Evolutionary conservation across 2,888 invertebrate species (phyloP).

Genomic region (Eudemis profundana): DNA sequence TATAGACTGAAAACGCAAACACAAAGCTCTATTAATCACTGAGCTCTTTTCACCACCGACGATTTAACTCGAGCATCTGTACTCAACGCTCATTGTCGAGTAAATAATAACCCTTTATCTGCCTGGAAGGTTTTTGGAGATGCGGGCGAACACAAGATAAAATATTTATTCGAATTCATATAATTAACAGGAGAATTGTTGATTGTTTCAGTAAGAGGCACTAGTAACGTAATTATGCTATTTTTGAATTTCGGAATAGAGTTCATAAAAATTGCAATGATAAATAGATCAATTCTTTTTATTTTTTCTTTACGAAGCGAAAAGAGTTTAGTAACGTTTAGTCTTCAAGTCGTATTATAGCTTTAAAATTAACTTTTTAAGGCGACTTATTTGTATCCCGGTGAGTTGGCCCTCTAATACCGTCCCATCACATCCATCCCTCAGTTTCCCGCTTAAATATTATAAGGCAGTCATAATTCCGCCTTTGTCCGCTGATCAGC

Average conservation of each 20-base stretch:
- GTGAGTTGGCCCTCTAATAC: background rate
- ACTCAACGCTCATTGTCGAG: constrained; percentile 31
- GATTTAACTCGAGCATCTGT: constrained; percentile 16
- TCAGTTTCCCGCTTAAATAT: constrained; percentile 20
- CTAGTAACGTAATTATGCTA: too few relatives aligned
- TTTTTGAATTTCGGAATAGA: too few relatives aligned
- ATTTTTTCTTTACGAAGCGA: too few relatives aligned
- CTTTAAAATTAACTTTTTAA: background rate
- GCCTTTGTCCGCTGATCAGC: constrained; percentile 39
- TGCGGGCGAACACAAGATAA: background rate
- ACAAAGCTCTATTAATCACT: background rate
- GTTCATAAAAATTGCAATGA: too few relatives aligned
- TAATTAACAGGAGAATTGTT: too few relatives aligned
- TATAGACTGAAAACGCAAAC: background rate
- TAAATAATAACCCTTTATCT: constrained; percentile 16
- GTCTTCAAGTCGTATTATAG: too few relatives aligned
- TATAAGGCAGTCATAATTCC: constrained; percentile 36
- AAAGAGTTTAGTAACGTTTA: too few relatives aligned
- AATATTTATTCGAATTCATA: background rate
- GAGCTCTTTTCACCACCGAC: constrained; percentile 16
- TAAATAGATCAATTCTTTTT: too few relatives aligned
- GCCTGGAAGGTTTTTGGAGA: background rate
- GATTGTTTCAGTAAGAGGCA: too few relatives aligned
- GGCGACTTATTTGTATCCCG: background rate
- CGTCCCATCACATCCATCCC: constrained; percentile 10